These are phyloP conservation scores for Colletes latitarsis DNA, from an alignment of 1,140 invertebrate genomes.

Conservation along the genomic window DNA sequence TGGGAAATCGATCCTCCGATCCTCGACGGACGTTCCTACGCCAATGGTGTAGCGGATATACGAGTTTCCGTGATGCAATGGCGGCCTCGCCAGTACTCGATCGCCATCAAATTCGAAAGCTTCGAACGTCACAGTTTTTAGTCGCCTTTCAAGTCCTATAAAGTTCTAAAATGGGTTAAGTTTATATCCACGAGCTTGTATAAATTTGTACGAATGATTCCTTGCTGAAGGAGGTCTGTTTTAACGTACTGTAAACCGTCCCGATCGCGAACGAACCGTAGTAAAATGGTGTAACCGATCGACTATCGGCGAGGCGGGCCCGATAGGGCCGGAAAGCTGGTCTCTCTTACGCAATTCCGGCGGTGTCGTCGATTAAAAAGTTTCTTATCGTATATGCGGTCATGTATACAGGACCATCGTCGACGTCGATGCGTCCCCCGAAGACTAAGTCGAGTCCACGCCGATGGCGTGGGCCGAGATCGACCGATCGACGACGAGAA, in stretches of 20 bases:
- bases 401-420: slow-evolving; percentile 11
- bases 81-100: no score
- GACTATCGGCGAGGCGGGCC: no score
- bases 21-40: neutral
- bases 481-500: slow-evolving; percentile 13
- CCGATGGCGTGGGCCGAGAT: neutral
- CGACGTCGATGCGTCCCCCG: slow-evolving; percentile 24
- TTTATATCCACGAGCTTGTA: no score
- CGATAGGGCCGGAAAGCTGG: neutral
- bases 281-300: no score
- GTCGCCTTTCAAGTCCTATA: no score
- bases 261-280: no score
- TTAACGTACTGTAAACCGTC: no score
- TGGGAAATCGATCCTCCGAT: slow-evolving; percentile 18
- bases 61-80: slow-evolving; percentile 14
- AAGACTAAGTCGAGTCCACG: slow-evolving; percentile 7
- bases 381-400: slow-evolving; percentile 29
- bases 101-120: no score
- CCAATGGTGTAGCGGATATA: neutral
- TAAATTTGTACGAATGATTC: no score
- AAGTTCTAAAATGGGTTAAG: no score
- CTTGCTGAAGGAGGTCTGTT: no score
- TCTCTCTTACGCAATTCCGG: slow-evolving; percentile 2
- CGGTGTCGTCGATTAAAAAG: slow-evolving; percentile 11
- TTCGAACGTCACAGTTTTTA: no score